phyloP scores from a whole-genome alignment of 2,113 vertebrate genomes.

The Colistium nudipinnis region DNA sequence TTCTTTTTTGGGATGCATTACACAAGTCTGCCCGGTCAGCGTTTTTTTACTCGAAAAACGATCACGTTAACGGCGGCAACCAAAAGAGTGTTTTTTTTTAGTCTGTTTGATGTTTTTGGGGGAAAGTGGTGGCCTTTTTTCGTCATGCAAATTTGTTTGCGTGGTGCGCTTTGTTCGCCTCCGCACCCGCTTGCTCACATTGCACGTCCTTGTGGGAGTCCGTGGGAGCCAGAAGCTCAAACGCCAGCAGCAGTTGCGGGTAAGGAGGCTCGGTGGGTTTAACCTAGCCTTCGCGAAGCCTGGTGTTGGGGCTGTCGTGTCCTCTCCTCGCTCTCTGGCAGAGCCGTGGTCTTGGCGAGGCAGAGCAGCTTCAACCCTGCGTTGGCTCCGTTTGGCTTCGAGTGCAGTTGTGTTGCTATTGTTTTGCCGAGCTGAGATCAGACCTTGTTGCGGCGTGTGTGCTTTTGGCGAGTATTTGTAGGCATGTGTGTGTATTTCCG shows the following conservation, averaged over 20 bases:
- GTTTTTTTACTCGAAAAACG: too few relatives aligned
- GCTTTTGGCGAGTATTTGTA: not conserved
- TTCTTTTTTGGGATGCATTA: too few relatives aligned
- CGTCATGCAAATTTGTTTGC: too few relatives aligned
- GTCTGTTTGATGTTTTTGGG: too few relatives aligned
- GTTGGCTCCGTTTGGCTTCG: not conserved
- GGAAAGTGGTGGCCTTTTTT: too few relatives aligned
- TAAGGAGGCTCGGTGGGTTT: constrained; percentile 28
- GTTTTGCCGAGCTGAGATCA: not conserved
- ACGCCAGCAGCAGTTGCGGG: not conserved
- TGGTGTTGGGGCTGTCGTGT: constrained; percentile 41
- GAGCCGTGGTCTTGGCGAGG: constrained; percentile 15
- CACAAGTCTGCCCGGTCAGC: too few relatives aligned
- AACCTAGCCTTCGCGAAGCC: constrained; percentile 28
- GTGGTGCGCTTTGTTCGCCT: not conserved
- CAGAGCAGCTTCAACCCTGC: constrained; percentile 8
- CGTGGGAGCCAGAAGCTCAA: constrained; percentile 18
- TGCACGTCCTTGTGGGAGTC: not conserved
- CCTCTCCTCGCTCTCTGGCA: constrained; percentile 6
- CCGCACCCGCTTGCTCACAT: not conserved
- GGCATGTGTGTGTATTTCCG: not conserved
- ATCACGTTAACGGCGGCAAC: too few relatives aligned
- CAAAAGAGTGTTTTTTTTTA: too few relatives aligned
- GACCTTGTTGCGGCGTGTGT: not conserved
- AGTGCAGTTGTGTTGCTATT: too few relatives aligned